phyloP scores from a whole-genome alignment of 2,113 vertebrate species.

The Scartelaos histophorus region DNA sequence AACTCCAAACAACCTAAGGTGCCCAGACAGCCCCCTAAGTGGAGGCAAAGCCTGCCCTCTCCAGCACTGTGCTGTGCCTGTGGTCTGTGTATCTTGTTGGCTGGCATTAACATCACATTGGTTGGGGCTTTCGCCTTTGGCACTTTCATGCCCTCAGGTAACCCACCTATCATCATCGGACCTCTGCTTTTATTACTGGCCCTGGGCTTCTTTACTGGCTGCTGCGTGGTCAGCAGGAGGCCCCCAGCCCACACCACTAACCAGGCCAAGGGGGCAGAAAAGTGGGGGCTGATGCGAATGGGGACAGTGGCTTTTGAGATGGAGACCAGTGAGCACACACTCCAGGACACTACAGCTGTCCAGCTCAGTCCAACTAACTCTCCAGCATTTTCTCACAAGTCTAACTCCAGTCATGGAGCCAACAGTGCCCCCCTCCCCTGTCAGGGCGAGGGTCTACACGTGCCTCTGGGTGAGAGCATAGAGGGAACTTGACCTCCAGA shows the following conservation, averaged over 20 bases:
- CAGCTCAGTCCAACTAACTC: conserved; percentile 92
- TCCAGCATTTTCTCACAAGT: conserved; percentile 76
- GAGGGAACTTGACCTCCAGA: conserved; percentile 46
- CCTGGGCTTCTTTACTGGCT: conserved; percentile 85
- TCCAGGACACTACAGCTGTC: conserved; percentile 91
- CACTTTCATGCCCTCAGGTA: conserved; percentile 82
- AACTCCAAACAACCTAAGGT: conserved; percentile 66
- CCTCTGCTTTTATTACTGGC: conserved; percentile 86
- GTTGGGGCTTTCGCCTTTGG: conserved; percentile 91
- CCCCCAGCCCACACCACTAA: conserved; percentile 63
- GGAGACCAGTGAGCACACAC: conserved; percentile 91
- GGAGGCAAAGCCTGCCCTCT: conserved; percentile 81
- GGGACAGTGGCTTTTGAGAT: conserved; percentile 88
- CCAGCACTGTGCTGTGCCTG: conserved; percentile 93
- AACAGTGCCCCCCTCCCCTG: conserved; percentile 8
- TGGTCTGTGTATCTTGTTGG: conserved; percentile 93
- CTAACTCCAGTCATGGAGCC: conserved; percentile 62
- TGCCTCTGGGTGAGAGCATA: conserved; percentile 24
- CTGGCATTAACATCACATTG: conserved; percentile 94
- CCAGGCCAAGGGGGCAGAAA: conserved; percentile 68
- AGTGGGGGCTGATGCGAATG: conserved; percentile 79
- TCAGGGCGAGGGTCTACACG: conserved; percentile 30
- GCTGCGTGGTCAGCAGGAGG: conserved; percentile 86
- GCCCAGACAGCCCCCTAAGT: conserved; percentile 65
- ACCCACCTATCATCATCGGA: conserved; percentile 89